phyloP scores from a whole-genome alignment of 1,140 invertebrate species.

The fruit fly (Drosophila melanogaster) region Release_6_plus_ISO1_MT NT_037436.4:19198001-19198500 shows the following conservation, averaged over 20 bases:
- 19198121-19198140: slow-evolving; percentile 42
- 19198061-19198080: slow-evolving; percentile 22
- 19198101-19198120: slow-evolving; percentile 16
- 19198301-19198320: slow-evolving; percentile 72
- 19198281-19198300: slow-evolving; percentile 34
- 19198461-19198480: slow-evolving; percentile 51
- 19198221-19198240: slow-evolving; percentile 67
- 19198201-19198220: slow-evolving; percentile 52
- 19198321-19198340: slow-evolving; percentile 60
- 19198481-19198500: slow-evolving; percentile 41
- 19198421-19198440: neutral
- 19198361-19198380: slow-evolving; percentile 41
- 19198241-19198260: slow-evolving; percentile 78
- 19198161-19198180: slow-evolving; percentile 58
- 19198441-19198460: neutral
- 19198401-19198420: neutral
- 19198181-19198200: slow-evolving; percentile 58
- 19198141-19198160: slow-evolving; percentile 68
- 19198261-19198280: slow-evolving; percentile 42
- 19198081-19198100: slow-evolving; percentile 17
- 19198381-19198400: slow-evolving; percentile 15
- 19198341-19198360: slow-evolving; percentile 61
- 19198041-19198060: slow-evolving; percentile 21
- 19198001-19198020: neutral
- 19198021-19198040: slow-evolving; percentile 17